These are phyloP conservation scores for Ptychoptera albimana DNA, from an alignment of 2,888 invertebrate genomes.

Conservation along the genomic window DNA sequence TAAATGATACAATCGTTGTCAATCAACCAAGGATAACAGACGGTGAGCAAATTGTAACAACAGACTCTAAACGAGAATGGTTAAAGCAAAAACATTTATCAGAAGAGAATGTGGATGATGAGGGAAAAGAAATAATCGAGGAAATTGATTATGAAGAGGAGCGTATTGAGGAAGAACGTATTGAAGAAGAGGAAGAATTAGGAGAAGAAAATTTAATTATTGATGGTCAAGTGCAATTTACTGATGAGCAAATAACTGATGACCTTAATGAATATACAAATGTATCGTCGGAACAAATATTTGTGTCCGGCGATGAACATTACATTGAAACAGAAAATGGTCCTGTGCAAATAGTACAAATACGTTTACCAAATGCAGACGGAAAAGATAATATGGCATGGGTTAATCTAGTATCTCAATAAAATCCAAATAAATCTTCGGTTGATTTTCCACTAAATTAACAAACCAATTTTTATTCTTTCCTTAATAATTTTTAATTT, in stretches of 20 bases:
- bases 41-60: conserved; percentile 23
- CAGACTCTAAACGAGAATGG: no score
- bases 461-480: no score
- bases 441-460: no score
- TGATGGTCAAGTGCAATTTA: conserved; percentile 19
- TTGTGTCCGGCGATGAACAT: conserved; percentile 25
- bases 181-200: conserved; percentile 14
- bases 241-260: conserved; percentile 1
- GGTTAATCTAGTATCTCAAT: conserved; percentile 28
- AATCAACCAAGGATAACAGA: conserved; percentile 62
- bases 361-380: conserved; percentile 26
- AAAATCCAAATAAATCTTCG: no score
- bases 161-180: conserved; percentile 8
- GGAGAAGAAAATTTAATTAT: conserved; percentile 28
- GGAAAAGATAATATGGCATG: conserved; percentile 31
- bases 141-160: not conserved
- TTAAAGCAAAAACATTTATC: not conserved
- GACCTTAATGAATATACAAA: not conserved
- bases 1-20: conserved; percentile 66
- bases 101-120: not conserved
- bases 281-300: conserved; percentile 11
- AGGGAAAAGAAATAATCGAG: not conserved
- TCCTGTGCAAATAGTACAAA: conserved; percentile 27
- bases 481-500: no score
- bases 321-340: conserved; percentile 30